Evolutionary conservation across 2,888 invertebrate genomes (phyloP), one percentile per base, ranked within the genome.

Genomic region (Tachina grossa): DNA sequence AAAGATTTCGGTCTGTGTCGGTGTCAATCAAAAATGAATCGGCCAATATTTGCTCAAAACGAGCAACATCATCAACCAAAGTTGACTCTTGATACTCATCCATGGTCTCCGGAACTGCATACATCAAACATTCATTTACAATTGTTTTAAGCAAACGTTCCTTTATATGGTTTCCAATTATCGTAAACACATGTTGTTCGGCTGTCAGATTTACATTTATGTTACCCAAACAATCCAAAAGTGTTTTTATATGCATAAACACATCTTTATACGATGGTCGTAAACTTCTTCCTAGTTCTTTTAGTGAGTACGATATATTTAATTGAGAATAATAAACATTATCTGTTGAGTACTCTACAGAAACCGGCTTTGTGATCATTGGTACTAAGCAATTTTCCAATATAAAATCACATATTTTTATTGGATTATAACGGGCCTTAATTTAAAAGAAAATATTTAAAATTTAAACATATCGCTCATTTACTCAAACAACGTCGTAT

Each of bases 51-150:
- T 93, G 91, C 90, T 97, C 96, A 85, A 97, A 95, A 66, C 94
- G 92, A 83, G 94, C 92, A 51, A 96, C 95, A 88, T 95, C 94
- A 4, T 94, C 92, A 31, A 95, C 94, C 1, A 97, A 94, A 39
- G 93, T 93, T 5, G 96, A 97, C 19, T 93, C 93, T 87, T 95
- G 94, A 83, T 97, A 93, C 86, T 96, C 96, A 76, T 94, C 94
- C 87, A 95, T 95, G 69, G 95, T 96, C 86, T 95, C 95, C 0
- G 98, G 98, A 89, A 97, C 95, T 0, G 96, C 96, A 86, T 95
- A 94, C 68, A 95, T 93, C 10, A 98, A 93, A 89, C 97, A 97
- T 88, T 96, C 94, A 86, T 95, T 94, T 4, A 96, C 94, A 51
- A 97, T 92, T 19, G 94, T 90, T 19, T 95, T 94, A 31, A 95